Evolutionary conservation across 2,888 invertebrate genomes (phyloP), one percentile per base, ranked within the genome.

Genomic region (Onthophagus sagittarius): DNA sequence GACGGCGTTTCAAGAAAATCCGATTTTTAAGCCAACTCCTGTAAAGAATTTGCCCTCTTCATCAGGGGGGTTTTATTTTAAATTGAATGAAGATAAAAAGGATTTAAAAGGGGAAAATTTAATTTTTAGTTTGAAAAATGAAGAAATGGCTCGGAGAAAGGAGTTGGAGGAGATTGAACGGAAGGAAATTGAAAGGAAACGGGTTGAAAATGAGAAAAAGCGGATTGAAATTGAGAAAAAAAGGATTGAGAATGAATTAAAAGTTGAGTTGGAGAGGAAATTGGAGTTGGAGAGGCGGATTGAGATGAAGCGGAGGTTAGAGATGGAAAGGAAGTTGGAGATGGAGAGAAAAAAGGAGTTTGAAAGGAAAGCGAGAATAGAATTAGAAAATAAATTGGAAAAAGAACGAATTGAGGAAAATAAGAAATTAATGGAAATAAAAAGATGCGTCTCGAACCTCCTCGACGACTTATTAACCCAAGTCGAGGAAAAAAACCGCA

Each of bases 391-490:
- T 75, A 6, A 67, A 32, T 23, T 31, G 15, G 65, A 75, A 73
- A 79, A 71, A 76, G 76, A 77, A 76, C 73, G 73, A 73, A 77
- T 77, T 73, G 65, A 73, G 75, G 81, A 81, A 73, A 76, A 79
- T 75, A 80, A 77, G 73, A 32, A 62, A 32, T 0, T 33, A 13
- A 69, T 65, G 1, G 74, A 83, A 83, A 77, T 83, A 23, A 71
- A 78, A 79, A 23, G 74, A 39, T 78, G 83, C 4, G 84, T 86
- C 0, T 71, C 73, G 6, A 78, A 81, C n/a, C 76, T 83, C 9
- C 81, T 87, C 23, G 76, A 81, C 1, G 79, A 81, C 33, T 77
- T 86, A 62, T 77, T 88, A 13, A 76, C 77, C 2, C 81, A 83
- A 63, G 86, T 84, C 0, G 84, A 84, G 72, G 74, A 84, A 72